Percentiles rank a stretch among this genome's conserved stretches.
phyloP scores from a whole-genome alignment of 2,888 invertebrate genomes.

The Orthosia gracilis region DNA sequence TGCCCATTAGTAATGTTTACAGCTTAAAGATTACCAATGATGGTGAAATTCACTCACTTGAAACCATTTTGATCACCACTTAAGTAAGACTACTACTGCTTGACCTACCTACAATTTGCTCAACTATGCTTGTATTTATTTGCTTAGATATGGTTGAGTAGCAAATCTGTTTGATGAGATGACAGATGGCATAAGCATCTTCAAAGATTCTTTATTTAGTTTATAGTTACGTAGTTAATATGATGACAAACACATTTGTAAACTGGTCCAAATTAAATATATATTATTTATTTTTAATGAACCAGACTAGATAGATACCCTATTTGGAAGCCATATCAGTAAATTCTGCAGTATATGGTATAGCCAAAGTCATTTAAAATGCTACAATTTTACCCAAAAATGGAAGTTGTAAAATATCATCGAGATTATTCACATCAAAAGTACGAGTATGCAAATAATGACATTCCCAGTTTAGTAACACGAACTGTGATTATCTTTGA shows the following conservation, averaged over 20 bases:
- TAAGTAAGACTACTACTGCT: neutral
- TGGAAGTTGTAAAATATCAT: constrained; percentile 13
- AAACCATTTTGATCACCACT: neutral
- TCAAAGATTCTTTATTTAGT: neutral
- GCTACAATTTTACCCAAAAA: constrained; percentile 18
- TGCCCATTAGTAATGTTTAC: neutral
- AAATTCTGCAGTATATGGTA: neutral
- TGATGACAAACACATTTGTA: constrained; percentile 10
- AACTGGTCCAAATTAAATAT: constrained; percentile 16
- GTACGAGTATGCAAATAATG: constrained; percentile 49
- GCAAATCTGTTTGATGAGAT: constrained; percentile 25
- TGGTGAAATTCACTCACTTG: constrained; percentile 2
- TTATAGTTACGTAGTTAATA: neutral
- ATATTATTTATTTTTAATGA: neutral
- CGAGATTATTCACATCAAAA: constrained; percentile 20
- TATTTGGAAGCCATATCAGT: neutral
- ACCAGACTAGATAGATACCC: neutral
- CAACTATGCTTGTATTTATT: constrained; percentile 7
- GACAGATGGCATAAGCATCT: constrained; percentile 16
- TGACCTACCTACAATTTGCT: neutral
- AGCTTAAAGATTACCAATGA: neutral
- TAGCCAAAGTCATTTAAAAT: constrained; percentile 5
- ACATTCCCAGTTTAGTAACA: constrained; percentile 53
- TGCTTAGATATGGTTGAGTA: neutral
- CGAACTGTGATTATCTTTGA: constrained; percentile 39